Percentiles rank a stretch among this genome's conserved stretches.
Evolutionary conservation across 2,797 vertebrate species (phyloP).

Genomic region (Lepus oiostolus): DNA sequence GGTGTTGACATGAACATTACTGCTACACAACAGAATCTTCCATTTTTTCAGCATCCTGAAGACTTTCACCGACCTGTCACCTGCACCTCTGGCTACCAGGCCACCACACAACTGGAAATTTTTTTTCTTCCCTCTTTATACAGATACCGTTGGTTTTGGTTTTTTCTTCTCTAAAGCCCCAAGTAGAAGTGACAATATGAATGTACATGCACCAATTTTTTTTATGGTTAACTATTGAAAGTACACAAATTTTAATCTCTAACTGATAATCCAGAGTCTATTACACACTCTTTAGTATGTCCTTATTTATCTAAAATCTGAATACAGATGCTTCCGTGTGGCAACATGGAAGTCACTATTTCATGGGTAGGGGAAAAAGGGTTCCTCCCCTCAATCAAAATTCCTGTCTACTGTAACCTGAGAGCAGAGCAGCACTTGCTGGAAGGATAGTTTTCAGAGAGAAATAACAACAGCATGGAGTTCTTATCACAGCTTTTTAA

Average conservation of each 20-base stretch:
- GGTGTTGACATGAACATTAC: not conserved
- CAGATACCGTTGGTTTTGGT: not conserved
- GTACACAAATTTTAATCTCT: no score
- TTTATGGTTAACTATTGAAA: not conserved
- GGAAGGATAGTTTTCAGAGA: slow-evolving; percentile 21
- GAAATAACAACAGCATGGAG: slow-evolving; percentile 19
- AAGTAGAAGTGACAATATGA: not conserved
- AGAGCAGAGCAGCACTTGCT: not conserved
- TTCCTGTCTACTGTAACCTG: not conserved
- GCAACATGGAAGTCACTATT: not conserved
- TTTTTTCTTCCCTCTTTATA: not conserved
- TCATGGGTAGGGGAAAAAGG: not conserved
- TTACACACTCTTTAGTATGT: not conserved
- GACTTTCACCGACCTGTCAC: not conserved
- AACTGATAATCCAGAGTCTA: not conserved
- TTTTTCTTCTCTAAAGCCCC: slow-evolving; percentile 9
- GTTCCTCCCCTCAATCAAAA: not conserved
- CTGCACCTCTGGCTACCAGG: not conserved
- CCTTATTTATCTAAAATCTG: not conserved
- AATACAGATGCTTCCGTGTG: not conserved
- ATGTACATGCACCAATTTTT: not conserved
- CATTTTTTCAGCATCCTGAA: not conserved
- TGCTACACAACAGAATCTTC: not conserved
- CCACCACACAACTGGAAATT: not conserved
- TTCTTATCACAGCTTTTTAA: not conserved